phyloP scores from a whole-genome alignment of 1,140 invertebrate genomes.

The Phymorhynchus buccinoides region DNA sequence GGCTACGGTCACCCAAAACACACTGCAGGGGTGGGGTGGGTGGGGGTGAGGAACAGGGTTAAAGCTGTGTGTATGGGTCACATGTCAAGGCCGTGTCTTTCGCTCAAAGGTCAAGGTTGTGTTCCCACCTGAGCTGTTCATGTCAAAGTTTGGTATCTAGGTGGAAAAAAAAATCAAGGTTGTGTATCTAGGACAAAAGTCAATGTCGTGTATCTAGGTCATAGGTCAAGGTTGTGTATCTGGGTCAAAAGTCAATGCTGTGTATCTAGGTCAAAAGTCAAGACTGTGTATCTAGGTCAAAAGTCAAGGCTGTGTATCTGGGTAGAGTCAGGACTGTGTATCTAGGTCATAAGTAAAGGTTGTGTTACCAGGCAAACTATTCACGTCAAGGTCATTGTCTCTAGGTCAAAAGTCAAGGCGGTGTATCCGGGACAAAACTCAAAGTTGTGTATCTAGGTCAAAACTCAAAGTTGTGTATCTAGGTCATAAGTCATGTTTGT shows the following conservation, averaged over 20 bases:
- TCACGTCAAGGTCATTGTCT: background rate
- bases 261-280: no score
- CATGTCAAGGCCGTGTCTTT: background rate
- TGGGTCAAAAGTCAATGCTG: no score
- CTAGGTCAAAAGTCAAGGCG: background rate
- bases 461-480: background rate
- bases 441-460: constrained; percentile 3
- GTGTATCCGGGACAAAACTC: background rate
- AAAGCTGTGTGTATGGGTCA: background rate
- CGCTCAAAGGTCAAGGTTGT: background rate
- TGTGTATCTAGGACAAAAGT: background rate
- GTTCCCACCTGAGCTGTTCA: background rate
- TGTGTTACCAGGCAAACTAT: background rate
- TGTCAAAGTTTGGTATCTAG: background rate
- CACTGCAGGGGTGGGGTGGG: no score
- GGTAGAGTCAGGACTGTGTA: no score
- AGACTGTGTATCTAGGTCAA: background rate
- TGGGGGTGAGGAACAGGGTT: no score
- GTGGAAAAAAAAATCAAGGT: background rate
- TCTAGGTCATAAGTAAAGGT: no score
- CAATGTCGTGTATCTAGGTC: constrained; percentile 9
- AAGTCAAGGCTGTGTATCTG: background rate
- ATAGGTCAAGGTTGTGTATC: background rate
- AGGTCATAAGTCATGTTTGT: no score
- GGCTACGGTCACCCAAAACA: no score